phyloP scores from a whole-genome alignment of 1,140 invertebrate species.

The Pseudomyrmex dendroicus region DNA sequence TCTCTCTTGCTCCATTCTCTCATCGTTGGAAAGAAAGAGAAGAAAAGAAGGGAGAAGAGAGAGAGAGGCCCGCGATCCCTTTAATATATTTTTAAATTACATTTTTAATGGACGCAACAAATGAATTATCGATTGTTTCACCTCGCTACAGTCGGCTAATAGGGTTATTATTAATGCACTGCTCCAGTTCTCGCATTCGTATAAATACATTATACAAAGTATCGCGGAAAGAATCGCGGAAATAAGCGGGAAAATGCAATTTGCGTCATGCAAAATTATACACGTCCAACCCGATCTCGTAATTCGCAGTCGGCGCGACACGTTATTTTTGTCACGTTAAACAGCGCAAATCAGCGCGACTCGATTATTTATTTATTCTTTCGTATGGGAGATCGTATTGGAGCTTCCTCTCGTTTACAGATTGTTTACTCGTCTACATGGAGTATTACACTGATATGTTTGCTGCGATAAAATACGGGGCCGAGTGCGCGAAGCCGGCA shows the following conservation, averaged over 20 bases:
- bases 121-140: constrained; percentile 81
- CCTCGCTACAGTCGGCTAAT: constrained; percentile 51
- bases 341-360: constrained; percentile 42
- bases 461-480: constrained; percentile 35
- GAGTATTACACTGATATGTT: constrained; percentile 35
- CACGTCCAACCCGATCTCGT: constrained; percentile 30
- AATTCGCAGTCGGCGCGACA: constrained; percentile 29
- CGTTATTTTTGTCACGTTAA: constrained; percentile 56
- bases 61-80: constrained; percentile 62
- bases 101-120: constrained; percentile 82
- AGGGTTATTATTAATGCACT: constrained; percentile 72
- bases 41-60: too few relatives aligned
- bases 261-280: constrained; percentile 59
- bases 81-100: constrained; percentile 83
- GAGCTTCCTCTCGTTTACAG: constrained; percentile 37
- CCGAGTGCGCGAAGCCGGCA: background rate
- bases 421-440: constrained; percentile 44
- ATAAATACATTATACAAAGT: constrained; percentile 59
- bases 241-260: constrained; percentile 68
- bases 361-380: constrained; percentile 49
- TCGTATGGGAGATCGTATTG: constrained; percentile 12
- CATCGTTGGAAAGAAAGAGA: too few relatives aligned
- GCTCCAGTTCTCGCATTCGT: constrained; percentile 60
- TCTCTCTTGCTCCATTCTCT: constrained; percentile 27
- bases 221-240: constrained; percentile 46